These are phyloP conservation scores for Tetragnatha montana DNA, from an alignment of 2,888 invertebrate species.

Conservation along the genomic window DNA sequence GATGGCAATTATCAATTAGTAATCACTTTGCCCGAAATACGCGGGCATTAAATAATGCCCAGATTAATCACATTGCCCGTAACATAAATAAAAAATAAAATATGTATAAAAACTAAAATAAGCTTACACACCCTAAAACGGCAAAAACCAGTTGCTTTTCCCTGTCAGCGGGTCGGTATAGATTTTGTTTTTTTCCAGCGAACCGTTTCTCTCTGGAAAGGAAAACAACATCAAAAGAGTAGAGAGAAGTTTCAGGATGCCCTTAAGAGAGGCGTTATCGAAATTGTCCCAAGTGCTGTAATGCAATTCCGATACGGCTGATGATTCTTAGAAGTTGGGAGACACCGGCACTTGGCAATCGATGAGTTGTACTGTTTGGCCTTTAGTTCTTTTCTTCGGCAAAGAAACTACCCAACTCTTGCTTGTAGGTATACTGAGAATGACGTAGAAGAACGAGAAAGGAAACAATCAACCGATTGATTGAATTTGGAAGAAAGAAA, in stretches of 20 bases:
- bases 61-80: no score
- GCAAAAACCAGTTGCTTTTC: conserved; percentile 40
- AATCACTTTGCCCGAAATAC: no score
- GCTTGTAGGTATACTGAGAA: conserved; percentile 21
- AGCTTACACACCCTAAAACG: background rate
- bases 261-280: conserved; percentile 44
- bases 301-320: conserved; percentile 53
- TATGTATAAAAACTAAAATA: background rate
- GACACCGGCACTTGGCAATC: conserved; percentile 42
- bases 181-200: conserved; percentile 26
- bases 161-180: conserved; percentile 12
- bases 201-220: background rate
- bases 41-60: no score
- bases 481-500: conserved; percentile 45
- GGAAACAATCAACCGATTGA: conserved; percentile 33
- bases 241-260: conserved; percentile 25
- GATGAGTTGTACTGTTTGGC: conserved; percentile 35
- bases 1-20: no score
- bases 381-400: conserved; percentile 17
- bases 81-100: no score
- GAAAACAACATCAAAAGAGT: conserved; percentile 31
- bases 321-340: conserved; percentile 50
- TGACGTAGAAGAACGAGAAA: conserved; percentile 27
- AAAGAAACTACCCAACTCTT: conserved; percentile 16
- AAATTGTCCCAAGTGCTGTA: conserved; percentile 58